These are phyloP conservation scores for Amphilophus citrinellus DNA, from an alignment of 2,113 vertebrate species.

Conservation along the genomic window DNA sequence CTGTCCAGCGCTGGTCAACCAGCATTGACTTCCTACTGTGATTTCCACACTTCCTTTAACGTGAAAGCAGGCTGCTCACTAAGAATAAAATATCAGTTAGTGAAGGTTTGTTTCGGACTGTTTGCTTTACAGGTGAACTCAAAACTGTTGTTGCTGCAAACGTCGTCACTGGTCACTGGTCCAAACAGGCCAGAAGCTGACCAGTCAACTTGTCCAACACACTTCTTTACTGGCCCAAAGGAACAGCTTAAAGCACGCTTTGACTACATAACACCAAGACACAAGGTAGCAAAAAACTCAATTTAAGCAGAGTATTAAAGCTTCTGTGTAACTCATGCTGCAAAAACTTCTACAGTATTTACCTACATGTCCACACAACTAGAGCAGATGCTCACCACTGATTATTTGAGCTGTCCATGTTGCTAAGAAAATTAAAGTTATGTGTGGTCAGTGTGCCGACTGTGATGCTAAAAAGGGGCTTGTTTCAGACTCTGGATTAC, in stretches of 20 bases:
- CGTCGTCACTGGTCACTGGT: background rate
- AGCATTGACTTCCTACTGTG: background rate
- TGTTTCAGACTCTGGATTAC: background rate
- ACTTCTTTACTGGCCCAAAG: background rate
- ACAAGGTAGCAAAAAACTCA: background rate
- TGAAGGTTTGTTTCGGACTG: background rate
- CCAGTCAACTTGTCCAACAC: background rate
- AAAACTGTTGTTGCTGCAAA: background rate
- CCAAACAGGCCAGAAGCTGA: background rate
- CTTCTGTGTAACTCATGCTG: background rate
- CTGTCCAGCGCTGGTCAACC: background rate
- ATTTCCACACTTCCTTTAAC: background rate
- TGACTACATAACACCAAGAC: background rate
- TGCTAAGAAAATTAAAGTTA: slow-evolving; percentile 38
- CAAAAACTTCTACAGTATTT: background rate
- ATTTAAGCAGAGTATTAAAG: background rate
- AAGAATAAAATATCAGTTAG: background rate
- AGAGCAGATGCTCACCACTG: slow-evolving; percentile 36
- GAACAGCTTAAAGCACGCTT: background rate
- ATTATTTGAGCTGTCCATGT: slow-evolving; percentile 25
- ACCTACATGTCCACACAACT: background rate
- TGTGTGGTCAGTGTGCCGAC: slow-evolving; percentile 12
- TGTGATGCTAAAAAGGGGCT: background rate
- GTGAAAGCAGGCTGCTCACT: background rate
- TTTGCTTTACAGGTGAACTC: background rate